Base-by-base conservation (phyloP, 2,113 vertebrate genomes). In the Pycnonotus jocosus region DNA sequence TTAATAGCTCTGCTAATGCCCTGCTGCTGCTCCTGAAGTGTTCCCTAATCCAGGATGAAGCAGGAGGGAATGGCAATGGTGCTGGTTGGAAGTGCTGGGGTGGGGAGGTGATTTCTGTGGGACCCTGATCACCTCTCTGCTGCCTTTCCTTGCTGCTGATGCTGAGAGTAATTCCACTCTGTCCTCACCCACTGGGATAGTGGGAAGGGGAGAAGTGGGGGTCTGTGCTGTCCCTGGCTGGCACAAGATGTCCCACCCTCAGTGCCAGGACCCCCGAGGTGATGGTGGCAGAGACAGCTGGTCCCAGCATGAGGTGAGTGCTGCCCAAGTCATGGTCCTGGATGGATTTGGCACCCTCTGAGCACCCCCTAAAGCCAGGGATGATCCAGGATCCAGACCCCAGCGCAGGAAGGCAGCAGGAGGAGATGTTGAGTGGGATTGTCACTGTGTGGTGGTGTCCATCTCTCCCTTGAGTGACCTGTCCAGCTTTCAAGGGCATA, bases 61-160 rank as follows among this genome's bases (percentile, higher is more conserved):
- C 1, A 7, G 47, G 18, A 78, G 44, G 62, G 35, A n/a, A 13
- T 1, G 50, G 33, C 38, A 23, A 21, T 31, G 35, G 23, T 58
- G 51, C 23, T 35, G 57, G 30, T 24, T 76, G 0, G 0, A 24
- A 12, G 44, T 17, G 53, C n/a, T 0, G 0, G 11, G n/a, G 5
- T 5, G 22, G 4, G 42, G 23, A 91, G 14, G 30, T 33, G 33
- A 23, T 9, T 60, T 72, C 21, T 61, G 33, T 37, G 20, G 53
- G 9, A 35, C 19, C 25, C 33, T 42, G 2, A 3, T 0, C 10
- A 1, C 7, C 22, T n/a, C 7, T 72, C 14, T 24, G 30, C 57
- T 73, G 64, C 45, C 45, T 65, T 54, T 60, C 27, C 42, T 50
- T 80, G 30, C 73, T 65, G 58, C 0, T 0, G 44, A 10, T 33